A percentile compares a stretch with the other conserved stretches of the same genome.
These are phyloP conservation scores for Todiramphus saurophagus DNA, from an alignment of 2,113 vertebrate genomes.

Conservation along the genomic window DNA sequence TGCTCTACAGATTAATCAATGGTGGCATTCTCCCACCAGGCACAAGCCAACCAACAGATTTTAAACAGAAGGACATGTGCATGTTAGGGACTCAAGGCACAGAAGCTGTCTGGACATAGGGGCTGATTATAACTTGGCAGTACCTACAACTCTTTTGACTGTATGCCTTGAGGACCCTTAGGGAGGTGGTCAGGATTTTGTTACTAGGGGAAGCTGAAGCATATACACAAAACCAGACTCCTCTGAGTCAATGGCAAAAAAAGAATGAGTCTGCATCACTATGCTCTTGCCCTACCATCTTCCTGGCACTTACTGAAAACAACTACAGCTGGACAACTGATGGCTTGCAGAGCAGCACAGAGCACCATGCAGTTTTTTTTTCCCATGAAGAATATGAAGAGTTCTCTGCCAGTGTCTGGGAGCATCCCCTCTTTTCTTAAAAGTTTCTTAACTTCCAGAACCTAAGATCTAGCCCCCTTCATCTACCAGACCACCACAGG, in stretches of 20 bases:
- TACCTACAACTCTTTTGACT: not conserved
- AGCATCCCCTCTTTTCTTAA: not conserved
- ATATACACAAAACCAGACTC: not conserved
- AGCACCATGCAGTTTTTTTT: not conserved
- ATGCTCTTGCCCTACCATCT: not conserved
- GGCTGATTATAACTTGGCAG: not conserved
- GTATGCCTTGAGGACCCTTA: not conserved
- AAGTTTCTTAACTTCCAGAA: not conserved
- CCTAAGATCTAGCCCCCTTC: not conserved
- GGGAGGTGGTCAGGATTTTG: not conserved
- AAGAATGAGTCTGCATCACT: not conserved
- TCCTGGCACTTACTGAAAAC: not conserved
- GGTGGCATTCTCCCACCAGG: not conserved
- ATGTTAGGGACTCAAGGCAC: rapidly evolving
- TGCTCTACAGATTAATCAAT: not conserved
- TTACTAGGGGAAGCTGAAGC: not conserved
- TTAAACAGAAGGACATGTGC: not conserved
- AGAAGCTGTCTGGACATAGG: not conserved
- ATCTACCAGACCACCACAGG: not conserved
- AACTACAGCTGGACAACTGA: not conserved
- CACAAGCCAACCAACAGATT: not conserved
- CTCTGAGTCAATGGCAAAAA: not conserved
- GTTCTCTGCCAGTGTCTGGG: not conserved
- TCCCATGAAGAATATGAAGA: not conserved
- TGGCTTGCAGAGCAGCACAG: not conserved